Evolutionary conservation across 2,797 vertebrate species (phyloP), one percentile per base, ranked within the genome.

Genomic region (Karalla daura): DNA sequence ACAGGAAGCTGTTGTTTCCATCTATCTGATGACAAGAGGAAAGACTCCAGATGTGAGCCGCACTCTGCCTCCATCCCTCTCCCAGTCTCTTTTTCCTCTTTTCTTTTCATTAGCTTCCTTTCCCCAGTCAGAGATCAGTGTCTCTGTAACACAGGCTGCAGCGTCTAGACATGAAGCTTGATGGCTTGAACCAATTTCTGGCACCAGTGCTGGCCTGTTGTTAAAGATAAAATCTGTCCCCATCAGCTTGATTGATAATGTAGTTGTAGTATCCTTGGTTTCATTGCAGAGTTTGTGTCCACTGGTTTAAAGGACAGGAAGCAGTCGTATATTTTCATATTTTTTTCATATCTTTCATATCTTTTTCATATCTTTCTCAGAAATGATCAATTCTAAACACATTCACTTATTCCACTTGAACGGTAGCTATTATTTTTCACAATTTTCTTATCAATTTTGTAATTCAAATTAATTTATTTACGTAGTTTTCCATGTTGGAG

Each of bases 41-140:
- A 90, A 94, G 93, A 93, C 46, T 93, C 94, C 95, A 97, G 95
- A 97, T 96, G 96, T 95, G 93, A 93, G 94, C 93, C 91, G 92
- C 92, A 92, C 91, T 90, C 91, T 92, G 49, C 66, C 71, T 86
- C 77, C 52, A 44, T 71, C 65, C 46, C 37, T 71, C 52, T 13
- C 51, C 35, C 32, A 3, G 12, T 64, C 45, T 4, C 33, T 71
- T 65, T 69, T 45, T 52, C 37, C 71, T 53, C 64, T 15, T 74
- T 68, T 80, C 54, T 75, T 83, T 82, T 83, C 90, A 88, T 84
- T 93, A 92, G 91, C 91, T 92, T 90, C 93, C 95, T 94, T 94
- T 93, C 91, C 91, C 91, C 94, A 94, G 50, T 95, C 50, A 54
- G 36, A 77, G 55, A 93, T 93, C 61, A 47, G 70, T 94, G 93